Percentiles rank a stretch among this genome's conserved stretches.
Evolutionary conservation across 2,797 vertebrate genomes (phyloP).

Genomic region (Setipinna tenuifilis): DNA sequence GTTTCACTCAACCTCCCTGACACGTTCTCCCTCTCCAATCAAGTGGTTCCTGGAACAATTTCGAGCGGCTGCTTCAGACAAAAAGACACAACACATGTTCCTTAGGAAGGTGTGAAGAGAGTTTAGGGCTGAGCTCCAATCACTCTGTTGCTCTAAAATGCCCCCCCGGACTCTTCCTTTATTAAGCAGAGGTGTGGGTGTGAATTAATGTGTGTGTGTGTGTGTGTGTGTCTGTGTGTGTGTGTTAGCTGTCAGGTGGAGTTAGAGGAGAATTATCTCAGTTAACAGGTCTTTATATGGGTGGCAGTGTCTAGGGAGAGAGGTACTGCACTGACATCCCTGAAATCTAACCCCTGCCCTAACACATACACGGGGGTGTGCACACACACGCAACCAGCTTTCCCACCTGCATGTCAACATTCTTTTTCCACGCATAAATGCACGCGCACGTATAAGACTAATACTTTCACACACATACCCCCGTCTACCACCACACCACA

Average conservation of each 20-base stretch:
- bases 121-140: not conserved
- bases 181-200: not conserved
- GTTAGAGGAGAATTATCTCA: not conserved
- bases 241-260: not conserved
- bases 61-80: not conserved
- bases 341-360: not conserved
- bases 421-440: not conserved
- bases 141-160: not conserved
- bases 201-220: not conserved
- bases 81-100: not conserved
- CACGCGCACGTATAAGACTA: not conserved
- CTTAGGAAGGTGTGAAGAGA: slow-evolving; percentile 13
- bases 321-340: not conserved
- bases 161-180: not conserved
- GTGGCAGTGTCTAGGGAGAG: not conserved
- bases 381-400: not conserved
- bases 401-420: not conserved
- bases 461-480: not conserved
- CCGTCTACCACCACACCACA: not conserved
- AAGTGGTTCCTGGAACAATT: not conserved
- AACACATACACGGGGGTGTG: not conserved
- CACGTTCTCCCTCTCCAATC: not conserved
- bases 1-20: not conserved
- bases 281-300: not conserved
- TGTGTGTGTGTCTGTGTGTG: too few species aligned